Conservation (phyloP, 2,888 invertebrate genomes). For the Chrysolina americana region DNA sequence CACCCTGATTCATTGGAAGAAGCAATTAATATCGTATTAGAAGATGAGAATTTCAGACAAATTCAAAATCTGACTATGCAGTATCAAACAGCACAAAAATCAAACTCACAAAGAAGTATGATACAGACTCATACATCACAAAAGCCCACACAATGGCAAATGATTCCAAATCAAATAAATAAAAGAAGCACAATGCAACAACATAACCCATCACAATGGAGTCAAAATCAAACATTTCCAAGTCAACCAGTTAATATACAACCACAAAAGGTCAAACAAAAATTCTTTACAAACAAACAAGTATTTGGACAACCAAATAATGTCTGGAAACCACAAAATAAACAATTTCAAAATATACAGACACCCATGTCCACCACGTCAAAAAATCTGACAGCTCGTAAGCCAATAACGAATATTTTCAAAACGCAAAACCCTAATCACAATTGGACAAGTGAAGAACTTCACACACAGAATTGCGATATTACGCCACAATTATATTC, state of each 20-base stretch:
- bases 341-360: no score
- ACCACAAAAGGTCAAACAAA: slow-evolving; percentile 2
- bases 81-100: no score
- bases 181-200: not conserved
- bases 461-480: no score
- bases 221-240: not conserved
- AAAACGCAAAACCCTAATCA: no score
- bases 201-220: not conserved
- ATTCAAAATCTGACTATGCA: not conserved
- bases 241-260: slow-evolving; percentile 13
- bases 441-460: no score
- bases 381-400: slow-evolving; percentile 27
- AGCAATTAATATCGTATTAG: not conserved
- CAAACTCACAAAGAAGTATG: no score
- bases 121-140: not conserved
- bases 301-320: slow-evolving; percentile 5
- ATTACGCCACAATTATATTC: no score
- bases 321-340: no score
- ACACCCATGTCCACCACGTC: no score
- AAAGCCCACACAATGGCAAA: no score
- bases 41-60: slow-evolving; percentile 11
- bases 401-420: slow-evolving; percentile 40
- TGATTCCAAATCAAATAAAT: no score
- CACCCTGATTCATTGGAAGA: slow-evolving; percentile 9
- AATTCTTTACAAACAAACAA: slow-evolving; percentile 7